Conservation (phyloP, 1,140 invertebrate genomes). For the Onthophagus taurus region DNA sequence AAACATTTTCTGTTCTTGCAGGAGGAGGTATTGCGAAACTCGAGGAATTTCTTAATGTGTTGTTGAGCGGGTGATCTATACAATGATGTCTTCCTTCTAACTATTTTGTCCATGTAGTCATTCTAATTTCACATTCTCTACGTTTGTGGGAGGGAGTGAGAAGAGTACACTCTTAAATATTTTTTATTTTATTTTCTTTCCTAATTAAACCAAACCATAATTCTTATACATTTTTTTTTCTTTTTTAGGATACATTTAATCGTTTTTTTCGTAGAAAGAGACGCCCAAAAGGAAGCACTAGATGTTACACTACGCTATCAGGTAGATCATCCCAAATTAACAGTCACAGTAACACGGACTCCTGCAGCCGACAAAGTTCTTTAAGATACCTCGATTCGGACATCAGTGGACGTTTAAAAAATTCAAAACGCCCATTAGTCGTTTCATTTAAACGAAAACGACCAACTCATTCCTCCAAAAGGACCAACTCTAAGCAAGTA, state of each 20-base stretch:
- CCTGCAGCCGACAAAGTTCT: slow-evolving; percentile 26
- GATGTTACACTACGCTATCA: slow-evolving; percentile 30
- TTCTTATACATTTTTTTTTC: slow-evolving; percentile 6
- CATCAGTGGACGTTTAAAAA: slow-evolving; percentile 25
- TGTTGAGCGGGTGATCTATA: no score
- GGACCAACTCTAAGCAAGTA: slow-evolving; percentile 18
- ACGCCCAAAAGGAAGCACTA: slow-evolving; percentile 18
- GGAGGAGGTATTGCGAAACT: no score
- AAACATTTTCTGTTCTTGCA: no score
- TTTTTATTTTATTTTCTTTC: slow-evolving; percentile 14
- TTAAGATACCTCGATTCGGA: slow-evolving; percentile 29
- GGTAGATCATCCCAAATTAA: slow-evolving; percentile 28
- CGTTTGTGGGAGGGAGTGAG: no score
- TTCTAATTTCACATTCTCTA: no score
- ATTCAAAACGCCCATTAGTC: slow-evolving; percentile 27
- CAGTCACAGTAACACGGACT: slow-evolving; percentile 31
- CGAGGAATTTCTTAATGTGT: no score
- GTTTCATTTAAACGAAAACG: slow-evolving; percentile 28
- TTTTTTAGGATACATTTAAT: slow-evolving; percentile 28
- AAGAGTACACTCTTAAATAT: no score
- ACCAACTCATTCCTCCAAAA: no score
- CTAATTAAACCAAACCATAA: slow-evolving; percentile 17
- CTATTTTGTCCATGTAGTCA: no score
- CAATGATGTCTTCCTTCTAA: no score
- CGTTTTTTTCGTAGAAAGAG: slow-evolving; percentile 19